phyloP scores from a whole-genome alignment of 2,888 invertebrate genomes.

The Drosophila flavopinicola region DNA sequence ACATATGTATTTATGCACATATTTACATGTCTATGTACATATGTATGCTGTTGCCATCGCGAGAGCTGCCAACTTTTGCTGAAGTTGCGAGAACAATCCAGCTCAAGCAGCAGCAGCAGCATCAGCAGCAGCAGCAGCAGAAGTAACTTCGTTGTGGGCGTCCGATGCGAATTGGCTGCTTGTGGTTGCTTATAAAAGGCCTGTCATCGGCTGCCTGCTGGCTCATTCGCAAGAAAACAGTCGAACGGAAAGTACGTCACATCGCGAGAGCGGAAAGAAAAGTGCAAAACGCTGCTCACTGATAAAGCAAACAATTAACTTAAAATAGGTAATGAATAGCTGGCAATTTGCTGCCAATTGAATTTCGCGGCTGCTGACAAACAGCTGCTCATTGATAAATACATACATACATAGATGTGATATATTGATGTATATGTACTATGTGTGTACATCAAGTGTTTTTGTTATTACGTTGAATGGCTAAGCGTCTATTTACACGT shows the following conservation, averaged over 20 bases:
- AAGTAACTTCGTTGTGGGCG: slow-evolving; percentile 33
- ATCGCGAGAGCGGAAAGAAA: slow-evolving; percentile 21
- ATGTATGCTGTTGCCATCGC: background rate
- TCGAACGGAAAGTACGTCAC: slow-evolving; percentile 17
- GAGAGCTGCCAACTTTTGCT: slow-evolving; percentile 15
- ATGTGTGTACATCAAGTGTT: slow-evolving; percentile 1
- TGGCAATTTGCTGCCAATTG: slow-evolving; percentile 25
- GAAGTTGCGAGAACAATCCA: slow-evolving; percentile 54
- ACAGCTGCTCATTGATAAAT: background rate
- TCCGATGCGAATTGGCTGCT: background rate
- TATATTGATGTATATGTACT: background rate
- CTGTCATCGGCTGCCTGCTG: slow-evolving; percentile 10
- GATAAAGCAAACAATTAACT: slow-evolving; percentile 42
- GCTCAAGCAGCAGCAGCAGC: background rate
- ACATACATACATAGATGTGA: background rate
- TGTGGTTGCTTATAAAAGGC: slow-evolving; percentile 44
- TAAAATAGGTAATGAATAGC: slow-evolving; percentile 42
- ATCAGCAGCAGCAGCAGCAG: background rate
- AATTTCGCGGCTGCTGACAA: slow-evolving; percentile 4
- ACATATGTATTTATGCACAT: background rate
- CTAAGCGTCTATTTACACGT: slow-evolving; percentile 43
- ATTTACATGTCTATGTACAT: no score
- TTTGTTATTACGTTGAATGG: slow-evolving; percentile 12
- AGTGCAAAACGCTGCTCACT: slow-evolving; percentile 31
- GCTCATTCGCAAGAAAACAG: slow-evolving; percentile 44